Evolutionary conservation across 2,888 invertebrate genomes (phyloP).

Genomic region (Drosophila sordidula): DNA sequence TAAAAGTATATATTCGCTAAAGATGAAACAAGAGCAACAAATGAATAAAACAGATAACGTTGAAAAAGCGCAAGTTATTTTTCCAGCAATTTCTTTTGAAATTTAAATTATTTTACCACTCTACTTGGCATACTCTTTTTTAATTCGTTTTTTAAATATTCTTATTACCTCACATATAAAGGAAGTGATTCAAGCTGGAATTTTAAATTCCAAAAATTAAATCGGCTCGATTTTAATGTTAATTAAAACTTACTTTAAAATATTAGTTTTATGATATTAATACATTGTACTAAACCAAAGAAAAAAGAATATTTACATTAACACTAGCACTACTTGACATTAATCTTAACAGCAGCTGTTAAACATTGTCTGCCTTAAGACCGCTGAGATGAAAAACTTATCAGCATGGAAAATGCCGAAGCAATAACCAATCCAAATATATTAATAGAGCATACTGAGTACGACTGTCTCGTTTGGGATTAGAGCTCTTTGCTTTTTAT

Average conservation of each 20-base stretch:
- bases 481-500: not conserved
- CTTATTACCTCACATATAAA: too few relatives aligned
- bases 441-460: conserved; percentile 35
- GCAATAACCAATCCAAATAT: not conserved
- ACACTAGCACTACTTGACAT: not conserved
- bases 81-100: conserved; percentile 40
- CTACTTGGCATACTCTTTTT: not conserved
- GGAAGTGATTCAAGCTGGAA: too few relatives aligned
- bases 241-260: too few relatives aligned
- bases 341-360: not conserved
- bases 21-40: conserved; percentile 17
- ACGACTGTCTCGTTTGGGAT: not conserved
- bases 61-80: conserved; percentile 61
- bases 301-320: not conserved
- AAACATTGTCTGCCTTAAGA: not conserved
- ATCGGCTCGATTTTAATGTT: too few relatives aligned
- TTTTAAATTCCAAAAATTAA: too few relatives aligned
- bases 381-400: conserved; percentile 11
- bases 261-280: too few relatives aligned
- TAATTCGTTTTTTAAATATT: too few relatives aligned
- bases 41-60: conserved; percentile 2
- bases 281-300: not conserved
- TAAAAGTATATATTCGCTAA: conserved; percentile 25
- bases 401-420: conserved; percentile 36
- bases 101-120: not conserved